phyloP scores from a whole-genome alignment of 1,140 invertebrate genomes.

The Ceratina calcarata region DNA sequence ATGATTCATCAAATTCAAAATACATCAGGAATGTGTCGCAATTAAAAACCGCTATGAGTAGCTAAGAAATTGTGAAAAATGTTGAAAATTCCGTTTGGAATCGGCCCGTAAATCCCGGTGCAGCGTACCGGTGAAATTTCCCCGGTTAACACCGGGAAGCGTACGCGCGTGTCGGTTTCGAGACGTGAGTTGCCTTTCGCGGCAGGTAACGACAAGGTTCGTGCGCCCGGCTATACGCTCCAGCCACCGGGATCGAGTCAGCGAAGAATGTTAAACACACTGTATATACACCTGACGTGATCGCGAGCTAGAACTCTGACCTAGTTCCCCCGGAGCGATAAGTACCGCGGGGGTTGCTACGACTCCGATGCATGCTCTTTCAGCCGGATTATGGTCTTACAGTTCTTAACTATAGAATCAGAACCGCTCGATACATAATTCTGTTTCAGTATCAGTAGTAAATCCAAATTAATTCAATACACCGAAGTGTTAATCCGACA shows the following conservation, averaged over 20 bases:
- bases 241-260: constrained; percentile 26
- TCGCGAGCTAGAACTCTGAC: constrained; percentile 47
- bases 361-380: neutral
- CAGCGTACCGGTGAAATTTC: neutral
- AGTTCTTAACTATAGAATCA: too few relatives aligned
- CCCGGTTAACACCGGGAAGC: neutral
- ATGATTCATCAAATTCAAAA: too few relatives aligned
- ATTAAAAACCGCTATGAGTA: too few relatives aligned
- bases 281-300: constrained; percentile 18
- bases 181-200: constrained; percentile 10
- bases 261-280: constrained; percentile 52
- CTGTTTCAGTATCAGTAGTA: too few relatives aligned
- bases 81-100: neutral
- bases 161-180: constrained; percentile 2
- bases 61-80: constrained; percentile 16
- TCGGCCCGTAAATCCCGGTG: neutral
- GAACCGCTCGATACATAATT: too few relatives aligned
- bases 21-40: too few relatives aligned
- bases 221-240: constrained; percentile 30
- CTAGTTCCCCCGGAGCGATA: constrained; percentile 31
- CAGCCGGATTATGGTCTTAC: neutral
- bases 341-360: neutral
- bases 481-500: too few relatives aligned
- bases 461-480: too few relatives aligned
- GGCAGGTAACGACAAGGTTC: constrained; percentile 6